A percentile compares a stretch with the other conserved stretches of the same genome.
Evolutionary conservation across 2,113 vertebrate genomes (phyloP).

Genomic region (Prietella phreatophila): DNA sequence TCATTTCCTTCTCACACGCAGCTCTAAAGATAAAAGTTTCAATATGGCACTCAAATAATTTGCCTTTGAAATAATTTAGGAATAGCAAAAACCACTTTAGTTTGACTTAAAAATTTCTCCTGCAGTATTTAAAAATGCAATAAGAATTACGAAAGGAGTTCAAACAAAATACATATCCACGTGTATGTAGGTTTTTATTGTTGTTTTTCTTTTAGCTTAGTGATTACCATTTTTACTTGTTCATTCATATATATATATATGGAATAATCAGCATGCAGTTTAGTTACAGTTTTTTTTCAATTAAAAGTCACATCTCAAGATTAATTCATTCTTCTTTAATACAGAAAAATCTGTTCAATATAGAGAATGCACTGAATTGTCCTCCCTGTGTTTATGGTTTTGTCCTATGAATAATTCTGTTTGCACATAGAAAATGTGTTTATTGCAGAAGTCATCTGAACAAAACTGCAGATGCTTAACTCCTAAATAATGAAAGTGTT

Average conservation of each 20-base stretch:
- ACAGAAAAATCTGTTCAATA: slow-evolving; percentile 72
- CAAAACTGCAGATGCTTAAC: slow-evolving; percentile 63
- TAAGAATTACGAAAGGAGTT: neutral
- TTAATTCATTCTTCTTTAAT: slow-evolving; percentile 62
- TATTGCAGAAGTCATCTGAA: slow-evolving; percentile 61
- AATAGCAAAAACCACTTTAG: neutral
- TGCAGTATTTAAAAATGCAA: neutral
- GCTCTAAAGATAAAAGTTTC: slow-evolving; percentile 26
- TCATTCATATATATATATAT: neutral
- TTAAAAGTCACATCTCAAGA: slow-evolving; percentile 34
- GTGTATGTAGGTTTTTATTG: neutral
- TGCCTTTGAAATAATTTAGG: slow-evolving; percentile 6
- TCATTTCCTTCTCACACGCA: slow-evolving; percentile 20
- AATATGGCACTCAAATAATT: slow-evolving; percentile 17
- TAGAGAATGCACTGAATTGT: slow-evolving; percentile 65
- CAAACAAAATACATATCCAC: neutral
- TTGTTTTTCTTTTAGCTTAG: neutral
- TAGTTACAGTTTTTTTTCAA: neutral
- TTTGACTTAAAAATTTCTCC: neutral
- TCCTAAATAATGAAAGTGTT: slow-evolving; percentile 63
- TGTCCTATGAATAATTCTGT: slow-evolving; percentile 72
- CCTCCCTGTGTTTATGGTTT: slow-evolving; percentile 70
- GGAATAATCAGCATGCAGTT: neutral
- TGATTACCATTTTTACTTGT: neutral
- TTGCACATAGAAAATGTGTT: slow-evolving; percentile 66